Base-by-base conservation (phyloP, 2,113 vertebrate genomes). In the Mus pahari region DNA sequence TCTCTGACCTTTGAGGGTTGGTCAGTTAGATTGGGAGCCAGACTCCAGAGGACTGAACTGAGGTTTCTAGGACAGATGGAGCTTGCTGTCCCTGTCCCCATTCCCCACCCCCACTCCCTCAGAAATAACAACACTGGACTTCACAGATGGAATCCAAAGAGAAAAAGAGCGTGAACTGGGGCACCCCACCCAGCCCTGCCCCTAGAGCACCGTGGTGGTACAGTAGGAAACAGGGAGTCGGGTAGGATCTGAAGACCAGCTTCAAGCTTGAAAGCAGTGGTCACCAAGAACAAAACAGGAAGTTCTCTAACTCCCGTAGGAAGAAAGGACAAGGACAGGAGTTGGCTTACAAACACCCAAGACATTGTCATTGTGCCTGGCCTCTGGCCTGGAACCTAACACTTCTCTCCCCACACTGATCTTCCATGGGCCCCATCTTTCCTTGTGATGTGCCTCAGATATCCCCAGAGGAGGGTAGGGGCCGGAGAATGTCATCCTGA, bases 131-230 rank as follows among this genome's bases (percentile, higher is more conserved):
- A 5, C 12, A 82, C 45, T 83, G 66, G 17, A 20, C 50, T 79
- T 90, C 81, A 50, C 10, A 53, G 62, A n/a, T 28, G 55, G 26
- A 93, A 86, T 42, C 68, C 83, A 77, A 78, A 94, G 66, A 83
- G 89, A 20, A n/a, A 79, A 94, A 36, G 70, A 64, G 53, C 31
- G 53, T 33, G 39, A 66, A 14, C 36, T 45, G 9, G 66, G 33
- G 55, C 12, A 39, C 42, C 5, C n/a, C 17, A 31, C 17, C 14
- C 26, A 28, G 45, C 5, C 64, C 50, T 45, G 7, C 6, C n/a
- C 45, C 36, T 20, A 36, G 33, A 53, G 20, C 33, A 48, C n/a
- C 1, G 0, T 2, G 31, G 53, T 5, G 11, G 33, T 42, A 8
- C 68, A 75, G 17, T 50, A 50, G n/a, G 77, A 81, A 60, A 24